phyloP scores from a whole-genome alignment of 2,888 invertebrate species.

The Neocrepidodera transversa region DNA sequence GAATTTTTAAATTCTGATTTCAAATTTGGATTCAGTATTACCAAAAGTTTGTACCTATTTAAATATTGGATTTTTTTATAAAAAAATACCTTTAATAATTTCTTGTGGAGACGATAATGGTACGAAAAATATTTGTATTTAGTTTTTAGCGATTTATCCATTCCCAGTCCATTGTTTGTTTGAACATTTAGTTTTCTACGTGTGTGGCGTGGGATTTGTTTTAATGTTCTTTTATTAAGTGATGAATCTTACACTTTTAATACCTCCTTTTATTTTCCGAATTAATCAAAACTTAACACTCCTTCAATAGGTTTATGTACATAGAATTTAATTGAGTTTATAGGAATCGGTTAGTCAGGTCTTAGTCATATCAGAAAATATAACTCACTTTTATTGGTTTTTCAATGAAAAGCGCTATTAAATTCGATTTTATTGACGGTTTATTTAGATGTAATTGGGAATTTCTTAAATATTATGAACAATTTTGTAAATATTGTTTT shows the following conservation, averaged over 20 bases:
- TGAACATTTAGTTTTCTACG: slow-evolving; percentile 19
- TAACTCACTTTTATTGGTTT: slow-evolving; percentile 1
- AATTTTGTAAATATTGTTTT: background rate
- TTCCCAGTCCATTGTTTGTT: slow-evolving; percentile 23
- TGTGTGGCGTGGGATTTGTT: slow-evolving; percentile 30
- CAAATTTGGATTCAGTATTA: too few species aligned
- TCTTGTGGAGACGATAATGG: background rate
- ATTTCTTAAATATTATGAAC: background rate
- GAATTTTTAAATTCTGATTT: too few species aligned
- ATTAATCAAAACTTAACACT: slow-evolving; percentile 20
- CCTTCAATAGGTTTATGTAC: background rate
- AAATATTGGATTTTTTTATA: too few species aligned
- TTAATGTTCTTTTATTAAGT: slow-evolving; percentile 29
- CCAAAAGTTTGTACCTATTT: too few species aligned
- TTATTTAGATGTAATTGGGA: background rate
- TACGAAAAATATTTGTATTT: background rate
- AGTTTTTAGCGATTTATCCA: slow-evolving; percentile 13
- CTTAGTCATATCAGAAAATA: slow-evolving; percentile 10
- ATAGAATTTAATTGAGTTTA: slow-evolving; percentile 12
- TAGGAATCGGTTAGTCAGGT: slow-evolving; percentile 7
- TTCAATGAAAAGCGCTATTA: background rate
- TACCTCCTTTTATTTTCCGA: slow-evolving; percentile 21
- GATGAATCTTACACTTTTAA: slow-evolving; percentile 34
- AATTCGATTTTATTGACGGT: background rate
- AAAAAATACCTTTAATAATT: too few species aligned